These are phyloP conservation scores for Hemithea aestivaria DNA, from an alignment of 2,888 invertebrate species.

Conservation along the genomic window DNA sequence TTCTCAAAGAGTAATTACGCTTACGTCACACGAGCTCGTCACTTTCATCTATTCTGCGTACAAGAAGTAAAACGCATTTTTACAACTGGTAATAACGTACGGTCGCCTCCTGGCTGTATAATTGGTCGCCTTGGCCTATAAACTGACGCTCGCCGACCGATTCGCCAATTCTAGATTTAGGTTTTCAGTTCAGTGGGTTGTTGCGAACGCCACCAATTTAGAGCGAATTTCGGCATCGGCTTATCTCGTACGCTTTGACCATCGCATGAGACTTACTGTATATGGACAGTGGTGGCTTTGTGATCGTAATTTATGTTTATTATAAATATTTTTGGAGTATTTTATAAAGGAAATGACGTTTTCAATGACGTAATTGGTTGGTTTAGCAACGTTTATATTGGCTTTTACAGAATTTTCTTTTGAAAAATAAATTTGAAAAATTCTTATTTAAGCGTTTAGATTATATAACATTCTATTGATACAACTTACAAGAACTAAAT, in stretches of 20 bases:
- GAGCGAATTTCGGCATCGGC: constrained; percentile 14
- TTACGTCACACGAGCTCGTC: constrained; percentile 1
- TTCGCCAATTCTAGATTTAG: constrained; percentile 77
- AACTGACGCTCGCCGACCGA: constrained; percentile 57
- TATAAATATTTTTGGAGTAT: too few relatives aligned
- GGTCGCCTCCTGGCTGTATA: constrained; percentile 45
- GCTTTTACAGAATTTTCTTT: too few relatives aligned
- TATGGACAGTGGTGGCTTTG: constrained; percentile 1
- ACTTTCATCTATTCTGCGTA: constrained; percentile 15
- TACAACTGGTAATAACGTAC: constrained; percentile 34
- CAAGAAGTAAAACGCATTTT: constrained; percentile 38
- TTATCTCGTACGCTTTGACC: neutral
- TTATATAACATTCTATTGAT: too few relatives aligned
- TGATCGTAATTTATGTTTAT: too few relatives aligned
- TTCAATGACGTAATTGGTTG: too few relatives aligned
- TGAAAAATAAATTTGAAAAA: too few relatives aligned
- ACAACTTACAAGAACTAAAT: too few relatives aligned
- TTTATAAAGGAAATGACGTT: too few relatives aligned
- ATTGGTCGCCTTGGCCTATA: constrained; percentile 75
- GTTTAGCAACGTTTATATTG: too few relatives aligned
- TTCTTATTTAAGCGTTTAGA: too few relatives aligned
- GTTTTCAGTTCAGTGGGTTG: constrained; percentile 76
- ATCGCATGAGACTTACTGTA: neutral
- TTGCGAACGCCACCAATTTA: constrained; percentile 54
- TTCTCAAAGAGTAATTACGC: constrained; percentile 1